Evolutionary conservation across 2,797 vertebrate species (phyloP).

Genomic region (Triplophysa yarkandensis): DNA sequence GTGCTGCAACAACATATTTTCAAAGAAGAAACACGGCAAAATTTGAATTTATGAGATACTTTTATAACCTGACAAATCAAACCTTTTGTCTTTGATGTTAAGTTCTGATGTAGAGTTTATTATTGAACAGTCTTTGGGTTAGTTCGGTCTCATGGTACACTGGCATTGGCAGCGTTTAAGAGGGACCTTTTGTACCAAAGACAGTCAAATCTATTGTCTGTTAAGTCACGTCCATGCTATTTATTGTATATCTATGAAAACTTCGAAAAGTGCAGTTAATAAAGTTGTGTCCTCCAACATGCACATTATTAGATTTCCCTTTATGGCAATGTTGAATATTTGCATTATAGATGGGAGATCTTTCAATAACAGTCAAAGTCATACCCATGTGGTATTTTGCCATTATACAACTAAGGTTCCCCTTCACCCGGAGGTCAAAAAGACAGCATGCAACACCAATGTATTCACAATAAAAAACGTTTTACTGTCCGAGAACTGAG

Average conservation of each 20-base stretch:
- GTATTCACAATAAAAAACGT: not conserved
- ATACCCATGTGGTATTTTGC: not conserved
- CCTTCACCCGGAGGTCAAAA: not conserved
- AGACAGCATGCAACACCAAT: not conserved
- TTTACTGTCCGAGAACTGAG: conserved; percentile 3
- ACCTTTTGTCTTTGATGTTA: conserved; percentile 19
- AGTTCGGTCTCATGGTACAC: not conserved
- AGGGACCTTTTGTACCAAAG: not conserved
- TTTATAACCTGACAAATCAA: conserved; percentile 7
- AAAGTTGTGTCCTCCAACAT: not conserved
- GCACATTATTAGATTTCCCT: not conserved
- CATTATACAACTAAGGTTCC: not conserved
- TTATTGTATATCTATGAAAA: not conserved
- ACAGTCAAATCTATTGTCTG: not conserved
- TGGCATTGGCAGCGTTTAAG: not conserved
- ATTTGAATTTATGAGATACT: not conserved
- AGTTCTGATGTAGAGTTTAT: not conserved
- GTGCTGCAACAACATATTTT: not conserved
- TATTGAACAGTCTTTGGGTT: not conserved
- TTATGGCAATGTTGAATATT: not conserved
- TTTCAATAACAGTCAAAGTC: not conserved
- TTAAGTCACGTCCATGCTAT: not conserved
- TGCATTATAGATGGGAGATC: not conserved
- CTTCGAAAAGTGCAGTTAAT: not conserved
- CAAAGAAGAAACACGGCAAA: not conserved